Evolutionary conservation across 2,797 vertebrate genomes (phyloP).

Genomic region (Argentina silus): DNA sequence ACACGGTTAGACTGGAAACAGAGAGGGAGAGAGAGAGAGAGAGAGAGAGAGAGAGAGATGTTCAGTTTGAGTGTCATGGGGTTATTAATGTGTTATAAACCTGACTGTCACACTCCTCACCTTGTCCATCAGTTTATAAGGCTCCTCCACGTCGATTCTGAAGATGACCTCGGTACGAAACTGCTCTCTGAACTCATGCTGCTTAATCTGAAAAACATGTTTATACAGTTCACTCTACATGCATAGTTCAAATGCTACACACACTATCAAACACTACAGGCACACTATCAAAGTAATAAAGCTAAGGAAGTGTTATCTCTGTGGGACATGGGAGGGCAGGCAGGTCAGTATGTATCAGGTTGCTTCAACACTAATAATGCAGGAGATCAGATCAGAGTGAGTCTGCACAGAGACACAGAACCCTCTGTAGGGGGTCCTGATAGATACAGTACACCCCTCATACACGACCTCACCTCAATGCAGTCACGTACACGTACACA

Average conservation of each 20-base stretch:
- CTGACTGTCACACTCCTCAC: too few species aligned
- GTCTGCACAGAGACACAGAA: conserved; percentile 51
- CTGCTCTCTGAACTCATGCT: conserved; percentile 82
- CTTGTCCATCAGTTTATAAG: conserved; percentile 78
- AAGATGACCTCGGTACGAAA: conserved; percentile 79
- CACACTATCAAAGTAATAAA: too few species aligned
- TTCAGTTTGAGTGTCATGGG: too few species aligned
- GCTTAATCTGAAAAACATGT: conserved; percentile 76
- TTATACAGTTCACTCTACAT: too few species aligned
- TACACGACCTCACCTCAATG: conserved; percentile 70
- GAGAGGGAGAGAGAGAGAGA: conserved; percentile 11
- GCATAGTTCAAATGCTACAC: too few species aligned
- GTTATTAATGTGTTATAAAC: too few species aligned
- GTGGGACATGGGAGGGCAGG: too few species aligned
- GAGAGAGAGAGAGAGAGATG: conserved; percentile 8
- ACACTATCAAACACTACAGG: too few species aligned
- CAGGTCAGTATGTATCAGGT: neutral
- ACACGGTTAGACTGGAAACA: conserved; percentile 68
- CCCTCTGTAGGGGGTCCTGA: conserved; percentile 42
- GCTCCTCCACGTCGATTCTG: conserved; percentile 69
- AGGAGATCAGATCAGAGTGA: conserved; percentile 18
- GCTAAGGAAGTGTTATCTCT: too few species aligned
- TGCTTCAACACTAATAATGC: conserved; percentile 60
- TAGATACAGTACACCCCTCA: conserved; percentile 32
- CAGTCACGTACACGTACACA: neutral